These are phyloP conservation scores for Lepidothrix coronata DNA, from an alignment of 2,113 vertebrate species.

Conservation along the genomic window DNA sequence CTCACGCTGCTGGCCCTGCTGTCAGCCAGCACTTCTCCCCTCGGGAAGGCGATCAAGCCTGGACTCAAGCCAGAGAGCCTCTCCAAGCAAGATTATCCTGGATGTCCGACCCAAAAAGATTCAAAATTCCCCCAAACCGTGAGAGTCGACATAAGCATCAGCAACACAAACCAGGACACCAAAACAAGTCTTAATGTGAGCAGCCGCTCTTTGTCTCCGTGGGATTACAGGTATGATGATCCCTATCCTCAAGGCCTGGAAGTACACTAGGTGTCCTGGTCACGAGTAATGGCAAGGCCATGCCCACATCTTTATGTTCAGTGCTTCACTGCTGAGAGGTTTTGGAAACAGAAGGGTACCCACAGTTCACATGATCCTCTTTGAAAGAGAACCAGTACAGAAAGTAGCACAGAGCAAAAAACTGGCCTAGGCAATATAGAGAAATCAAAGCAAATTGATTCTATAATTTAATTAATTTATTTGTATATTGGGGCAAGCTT, in stretches of 20 bases:
- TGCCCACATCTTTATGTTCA: background rate
- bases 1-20: background rate
- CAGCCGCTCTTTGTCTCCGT: conserved; percentile 72
- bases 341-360: background rate
- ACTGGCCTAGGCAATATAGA: background rate
- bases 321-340: background rate
- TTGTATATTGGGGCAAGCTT: background rate
- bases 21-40: background rate
- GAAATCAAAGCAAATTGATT: background rate
- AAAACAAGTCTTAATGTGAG: background rate
- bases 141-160: conserved; percentile 65
- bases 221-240: conserved; percentile 72
- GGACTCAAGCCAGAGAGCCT: background rate
- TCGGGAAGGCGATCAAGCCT: background rate
- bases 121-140: conserved; percentile 55
- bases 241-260: background rate
- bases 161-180: background rate
- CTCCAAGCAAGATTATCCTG: background rate
- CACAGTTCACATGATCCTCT: background rate
- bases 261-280: background rate
- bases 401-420: background rate
- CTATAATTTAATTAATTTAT: background rate
- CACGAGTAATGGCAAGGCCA: background rate
- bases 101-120: conserved; percentile 19
- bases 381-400: background rate